A percentile compares a stretch with the other conserved stretches of the same genome.
Evolutionary conservation across 2,113 vertebrate species (phyloP).

Genomic region (Corydoras maculifer): DNA sequence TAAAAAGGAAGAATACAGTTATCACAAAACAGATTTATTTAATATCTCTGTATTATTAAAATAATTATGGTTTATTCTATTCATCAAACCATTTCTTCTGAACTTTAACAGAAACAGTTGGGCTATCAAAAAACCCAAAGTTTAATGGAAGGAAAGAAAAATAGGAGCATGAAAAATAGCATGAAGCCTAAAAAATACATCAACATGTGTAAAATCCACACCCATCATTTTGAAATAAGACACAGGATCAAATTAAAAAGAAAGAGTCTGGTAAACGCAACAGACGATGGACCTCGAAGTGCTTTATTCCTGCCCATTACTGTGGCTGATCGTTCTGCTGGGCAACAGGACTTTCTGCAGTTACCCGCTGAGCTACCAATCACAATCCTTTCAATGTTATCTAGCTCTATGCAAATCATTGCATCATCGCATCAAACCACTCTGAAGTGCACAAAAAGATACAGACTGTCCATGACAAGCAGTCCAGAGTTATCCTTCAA

Average conservation of each 20-base stretch:
- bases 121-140: too few relatives aligned
- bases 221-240: constrained; percentile 40
- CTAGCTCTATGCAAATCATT: constrained; percentile 15
- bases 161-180: constrained; percentile 28
- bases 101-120: constrained; percentile 57
- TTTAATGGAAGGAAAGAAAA: not conserved
- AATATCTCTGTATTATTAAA: constrained; percentile 78
- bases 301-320: constrained; percentile 32
- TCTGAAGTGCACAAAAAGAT: constrained; percentile 2
- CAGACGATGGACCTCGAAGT: constrained; percentile 34
- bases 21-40: constrained; percentile 73
- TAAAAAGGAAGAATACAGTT: constrained; percentile 25
- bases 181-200: constrained; percentile 36
- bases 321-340: constrained; percentile 28
- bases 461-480: constrained; percentile 6
- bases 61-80: constrained; percentile 76
- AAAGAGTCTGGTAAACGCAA: constrained; percentile 31
- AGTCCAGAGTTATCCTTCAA: constrained; percentile 24
- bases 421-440: constrained; percentile 16
- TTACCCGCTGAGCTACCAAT: constrained; percentile 17
- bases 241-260: constrained; percentile 9
- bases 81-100: constrained; percentile 62
- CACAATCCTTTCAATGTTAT: constrained; percentile 29
- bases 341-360: constrained; percentile 24
- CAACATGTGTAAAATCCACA: constrained; percentile 44